Evolutionary conservation across 2,797 vertebrate genomes (phyloP).

Genomic region (Neomorphus geoffroyi): DNA sequence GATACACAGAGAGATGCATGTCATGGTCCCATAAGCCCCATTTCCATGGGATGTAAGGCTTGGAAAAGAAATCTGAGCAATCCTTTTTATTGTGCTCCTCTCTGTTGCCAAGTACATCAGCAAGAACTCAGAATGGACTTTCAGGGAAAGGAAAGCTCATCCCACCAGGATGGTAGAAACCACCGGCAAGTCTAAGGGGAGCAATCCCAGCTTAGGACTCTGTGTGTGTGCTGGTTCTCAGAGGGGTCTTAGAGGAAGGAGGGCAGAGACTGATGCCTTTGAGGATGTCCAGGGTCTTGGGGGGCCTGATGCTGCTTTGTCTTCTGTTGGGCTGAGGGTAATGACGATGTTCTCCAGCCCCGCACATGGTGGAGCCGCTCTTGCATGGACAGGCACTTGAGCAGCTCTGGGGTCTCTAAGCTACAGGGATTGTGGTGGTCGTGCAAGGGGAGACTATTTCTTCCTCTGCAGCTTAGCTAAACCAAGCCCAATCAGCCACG

Average conservation of each 20-base stretch:
- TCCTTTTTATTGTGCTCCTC: background rate
- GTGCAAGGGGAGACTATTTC: background rate
- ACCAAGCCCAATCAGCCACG: fast-evolving
- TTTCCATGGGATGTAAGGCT: background rate
- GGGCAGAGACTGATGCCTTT: background rate
- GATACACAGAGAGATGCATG: fast-evolving
- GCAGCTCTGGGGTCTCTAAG: background rate
- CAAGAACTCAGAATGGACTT: fast-evolving
- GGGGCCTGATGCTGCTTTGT: background rate
- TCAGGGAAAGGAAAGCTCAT: background rate
- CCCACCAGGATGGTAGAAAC: background rate
- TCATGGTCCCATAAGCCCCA: background rate
- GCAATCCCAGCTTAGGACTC: background rate
- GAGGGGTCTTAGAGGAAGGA: background rate
- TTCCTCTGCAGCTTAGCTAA: background rate
- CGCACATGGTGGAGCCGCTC: background rate
- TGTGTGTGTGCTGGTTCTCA: background rate
- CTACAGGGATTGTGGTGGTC: background rate
- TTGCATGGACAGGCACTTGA: background rate
- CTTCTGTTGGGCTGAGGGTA: background rate
- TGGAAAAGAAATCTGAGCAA: background rate
- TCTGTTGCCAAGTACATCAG: background rate
- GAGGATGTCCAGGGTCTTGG: background rate
- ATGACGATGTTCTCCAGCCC: fast-evolving
- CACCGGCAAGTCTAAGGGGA: background rate